phyloP scores from a whole-genome alignment of 2,797 vertebrate species.

The Sebastes vulpes region DNA sequence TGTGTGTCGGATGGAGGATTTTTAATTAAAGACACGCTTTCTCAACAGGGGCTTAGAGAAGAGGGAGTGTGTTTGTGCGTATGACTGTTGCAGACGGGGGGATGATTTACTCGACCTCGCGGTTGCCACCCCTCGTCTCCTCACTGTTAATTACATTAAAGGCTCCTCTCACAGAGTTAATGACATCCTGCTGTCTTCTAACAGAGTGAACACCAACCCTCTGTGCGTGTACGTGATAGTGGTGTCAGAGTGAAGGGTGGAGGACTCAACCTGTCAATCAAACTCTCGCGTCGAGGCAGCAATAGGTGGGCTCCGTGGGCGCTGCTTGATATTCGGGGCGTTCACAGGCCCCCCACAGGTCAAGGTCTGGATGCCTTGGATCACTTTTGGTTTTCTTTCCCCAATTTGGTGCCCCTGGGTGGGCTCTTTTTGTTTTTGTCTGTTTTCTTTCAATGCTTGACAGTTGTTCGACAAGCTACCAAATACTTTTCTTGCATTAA shows the following conservation, averaged over 20 bases:
- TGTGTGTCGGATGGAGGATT: constrained; percentile 19
- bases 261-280: constrained; percentile 32
- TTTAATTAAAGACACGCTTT: constrained; percentile 80
- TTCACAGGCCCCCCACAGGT: background rate
- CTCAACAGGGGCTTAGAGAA: constrained; percentile 43
- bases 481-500: background rate
- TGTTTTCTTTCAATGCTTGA: background rate
- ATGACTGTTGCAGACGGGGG: constrained; percentile 8
- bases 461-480: background rate
- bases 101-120: constrained; percentile 62
- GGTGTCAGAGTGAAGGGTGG: background rate
- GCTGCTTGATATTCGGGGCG: background rate
- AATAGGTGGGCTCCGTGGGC: background rate
- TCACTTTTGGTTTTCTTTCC: background rate
- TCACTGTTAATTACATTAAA: constrained; percentile 79
- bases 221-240: background rate
- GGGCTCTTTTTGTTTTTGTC: background rate
- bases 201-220: constrained; percentile 37
- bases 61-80: background rate
- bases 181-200: constrained; percentile 67
- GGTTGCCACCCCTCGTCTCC: constrained; percentile 26
- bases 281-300: background rate
- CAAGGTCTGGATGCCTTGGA: background rate
- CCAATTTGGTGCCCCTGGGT: background rate
- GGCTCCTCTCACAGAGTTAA: constrained; percentile 69